These are phyloP conservation scores for Dryomyza anilis DNA, from an alignment of 2,888 invertebrate species.

Conservation along the genomic window DNA sequence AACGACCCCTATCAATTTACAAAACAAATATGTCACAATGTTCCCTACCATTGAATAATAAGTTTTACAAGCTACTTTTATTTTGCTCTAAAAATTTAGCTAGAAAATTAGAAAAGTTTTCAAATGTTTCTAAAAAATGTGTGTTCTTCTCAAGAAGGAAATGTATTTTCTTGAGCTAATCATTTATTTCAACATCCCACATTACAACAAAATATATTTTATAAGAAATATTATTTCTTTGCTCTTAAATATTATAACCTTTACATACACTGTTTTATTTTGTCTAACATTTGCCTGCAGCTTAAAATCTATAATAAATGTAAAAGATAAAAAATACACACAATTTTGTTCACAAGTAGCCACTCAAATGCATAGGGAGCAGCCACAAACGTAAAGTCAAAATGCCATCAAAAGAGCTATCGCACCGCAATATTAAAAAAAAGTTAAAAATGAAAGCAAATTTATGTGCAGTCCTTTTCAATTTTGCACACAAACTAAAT, in stretches of 20 bases:
- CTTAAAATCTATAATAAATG: neutral
- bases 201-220: neutral
- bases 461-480: constrained; percentile 11
- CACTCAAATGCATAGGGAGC: neutral
- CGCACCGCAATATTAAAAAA: neutral
- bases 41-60: too few relatives aligned
- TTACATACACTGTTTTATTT: too few relatives aligned
- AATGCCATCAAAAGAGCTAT: neutral
- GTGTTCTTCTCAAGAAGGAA: too few relatives aligned
- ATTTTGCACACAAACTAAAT: constrained; percentile 11
- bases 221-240: neutral
- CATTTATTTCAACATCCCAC: neutral
- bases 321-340: too few relatives aligned
- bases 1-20: constrained; percentile 14
- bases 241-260: too few relatives aligned
- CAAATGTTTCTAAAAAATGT: too few relatives aligned
- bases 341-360: neutral
- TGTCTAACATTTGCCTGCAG: neutral
- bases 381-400: neutral
- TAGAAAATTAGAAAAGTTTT: constrained; percentile 15
- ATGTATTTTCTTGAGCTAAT: too few relatives aligned
- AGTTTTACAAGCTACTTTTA: neutral
- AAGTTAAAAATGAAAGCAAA: neutral
- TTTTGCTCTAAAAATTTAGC: constrained; percentile 2
- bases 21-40: neutral